phyloP scores from a whole-genome alignment of 2,888 invertebrate genomes.

The Limnephilus rhombicus region DNA sequence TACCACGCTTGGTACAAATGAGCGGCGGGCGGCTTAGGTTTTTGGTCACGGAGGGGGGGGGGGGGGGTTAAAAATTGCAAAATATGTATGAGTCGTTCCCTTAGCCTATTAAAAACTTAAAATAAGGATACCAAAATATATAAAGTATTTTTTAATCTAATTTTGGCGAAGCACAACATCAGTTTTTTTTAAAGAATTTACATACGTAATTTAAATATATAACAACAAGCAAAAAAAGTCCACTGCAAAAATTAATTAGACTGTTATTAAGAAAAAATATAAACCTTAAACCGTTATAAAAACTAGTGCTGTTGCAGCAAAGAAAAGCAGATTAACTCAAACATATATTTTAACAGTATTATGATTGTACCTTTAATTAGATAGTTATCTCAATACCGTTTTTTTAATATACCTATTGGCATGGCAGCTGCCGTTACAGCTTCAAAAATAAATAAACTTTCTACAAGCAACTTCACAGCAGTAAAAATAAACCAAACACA shows the following conservation, averaged over 20 bases:
- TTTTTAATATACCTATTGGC: background rate
- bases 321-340: background rate
- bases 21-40: no score
- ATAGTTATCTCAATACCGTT: background rate
- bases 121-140: no score
- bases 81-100: no score
- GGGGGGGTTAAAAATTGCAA: no score
- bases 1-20: no score
- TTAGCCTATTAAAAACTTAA: no score
- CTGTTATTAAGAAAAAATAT: background rate
- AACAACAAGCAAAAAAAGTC: background rate
- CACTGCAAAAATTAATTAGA: background rate
- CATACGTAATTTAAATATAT: background rate
- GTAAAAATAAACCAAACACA: background rate
- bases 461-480: background rate
- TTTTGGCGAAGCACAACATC: background rate
- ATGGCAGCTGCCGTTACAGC: background rate
- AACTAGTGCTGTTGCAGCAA: background rate
- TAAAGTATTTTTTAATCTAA: background rate
- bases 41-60: no score
- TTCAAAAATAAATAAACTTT: background rate
- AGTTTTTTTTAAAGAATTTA: background rate
- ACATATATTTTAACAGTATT: background rate
- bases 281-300: background rate
- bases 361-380: background rate